These are phyloP conservation scores for Smittia aterrima DNA, from an alignment of 2,888 invertebrate species.

Conservation along the genomic window DNA sequence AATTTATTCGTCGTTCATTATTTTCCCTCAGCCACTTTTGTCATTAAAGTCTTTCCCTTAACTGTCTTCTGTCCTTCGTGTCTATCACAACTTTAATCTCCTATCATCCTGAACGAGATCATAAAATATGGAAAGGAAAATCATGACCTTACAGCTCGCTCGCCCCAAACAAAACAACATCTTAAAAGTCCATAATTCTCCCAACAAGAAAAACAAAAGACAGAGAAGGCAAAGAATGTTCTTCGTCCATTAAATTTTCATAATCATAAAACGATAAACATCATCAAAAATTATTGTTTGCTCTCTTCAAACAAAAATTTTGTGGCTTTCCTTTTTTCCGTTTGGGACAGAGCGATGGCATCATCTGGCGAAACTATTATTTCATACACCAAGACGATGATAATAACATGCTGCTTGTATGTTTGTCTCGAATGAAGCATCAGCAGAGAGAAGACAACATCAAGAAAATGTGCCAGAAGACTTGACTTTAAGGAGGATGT, in stretches of 20 bases:
- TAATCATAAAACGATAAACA: constrained; percentile 40
- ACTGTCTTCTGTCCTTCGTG: constrained; percentile 18
- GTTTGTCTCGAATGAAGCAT: background rate
- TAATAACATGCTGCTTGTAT: constrained; percentile 14
- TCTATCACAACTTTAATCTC: constrained; percentile 28
- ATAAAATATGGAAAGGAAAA: constrained; percentile 37
- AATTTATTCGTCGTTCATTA: background rate
- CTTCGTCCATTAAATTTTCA: constrained; percentile 39
- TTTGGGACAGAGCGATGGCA: background rate
- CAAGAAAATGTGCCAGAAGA: constrained; percentile 4
- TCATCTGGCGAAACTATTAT: constrained; percentile 37
- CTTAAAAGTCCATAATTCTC: constrained; percentile 36
- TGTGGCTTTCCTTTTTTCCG: background rate
- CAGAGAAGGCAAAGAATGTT: background rate
- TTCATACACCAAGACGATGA: constrained; percentile 23
- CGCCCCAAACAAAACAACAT: constrained; percentile 19
- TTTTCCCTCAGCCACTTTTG: background rate
- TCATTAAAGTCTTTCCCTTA: constrained; percentile 12
- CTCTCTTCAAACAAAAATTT: constrained; percentile 32
- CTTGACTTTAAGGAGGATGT: background rate
- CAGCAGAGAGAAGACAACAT: background rate
- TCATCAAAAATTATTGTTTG: constrained; percentile 41
- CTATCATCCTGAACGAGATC: constrained; percentile 18
- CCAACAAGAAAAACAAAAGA: constrained; percentile 9
- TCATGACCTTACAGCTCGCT: constrained; percentile 31